These are phyloP conservation scores for Carlito syrichta DNA, from an alignment of 2,113 vertebrate genomes.

Conservation along the genomic window DNA sequence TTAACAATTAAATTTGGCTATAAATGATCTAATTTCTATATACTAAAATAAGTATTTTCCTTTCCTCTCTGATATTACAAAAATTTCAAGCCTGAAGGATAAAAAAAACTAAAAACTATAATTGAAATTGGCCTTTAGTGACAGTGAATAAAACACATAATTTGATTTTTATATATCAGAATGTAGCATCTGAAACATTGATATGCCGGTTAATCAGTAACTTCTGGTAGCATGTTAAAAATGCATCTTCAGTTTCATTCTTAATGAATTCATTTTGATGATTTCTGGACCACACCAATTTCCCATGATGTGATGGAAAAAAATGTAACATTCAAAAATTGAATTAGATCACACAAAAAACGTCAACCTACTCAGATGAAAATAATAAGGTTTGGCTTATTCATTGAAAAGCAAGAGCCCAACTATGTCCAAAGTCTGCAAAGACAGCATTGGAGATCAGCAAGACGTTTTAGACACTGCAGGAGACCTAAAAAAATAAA, in stretches of 20 bases:
- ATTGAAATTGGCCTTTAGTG: neutral
- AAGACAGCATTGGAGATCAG: neutral
- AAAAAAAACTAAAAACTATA: constrained; percentile 14
- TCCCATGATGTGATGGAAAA: constrained; percentile 73
- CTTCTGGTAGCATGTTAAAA: constrained; percentile 49
- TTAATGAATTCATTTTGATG: constrained; percentile 61
- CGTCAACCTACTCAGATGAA: constrained; percentile 54
- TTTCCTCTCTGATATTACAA: constrained; percentile 5
- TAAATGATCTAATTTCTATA: constrained; percentile 15
- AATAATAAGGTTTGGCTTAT: constrained; percentile 60
- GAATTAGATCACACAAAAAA: constrained; percentile 71
- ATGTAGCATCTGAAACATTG: constrained; percentile 9
- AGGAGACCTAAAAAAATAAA: neutral
- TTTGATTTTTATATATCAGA: neutral
- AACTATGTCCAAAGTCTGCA: constrained; percentile 31
- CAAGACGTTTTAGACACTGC: constrained; percentile 16
- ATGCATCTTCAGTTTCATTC: constrained; percentile 49
- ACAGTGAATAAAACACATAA: constrained; percentile 31
- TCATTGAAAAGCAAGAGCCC: constrained; percentile 54
- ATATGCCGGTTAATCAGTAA: constrained; percentile 52
- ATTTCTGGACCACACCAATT: constrained; percentile 63
- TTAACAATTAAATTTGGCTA: constrained; percentile 23
- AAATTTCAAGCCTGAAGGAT: neutral
- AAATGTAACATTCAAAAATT: constrained; percentile 60
- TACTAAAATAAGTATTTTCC: neutral